phyloP scores from a whole-genome alignment of 2,888 invertebrate genomes.

The Drosophila paranaensis region DNA sequence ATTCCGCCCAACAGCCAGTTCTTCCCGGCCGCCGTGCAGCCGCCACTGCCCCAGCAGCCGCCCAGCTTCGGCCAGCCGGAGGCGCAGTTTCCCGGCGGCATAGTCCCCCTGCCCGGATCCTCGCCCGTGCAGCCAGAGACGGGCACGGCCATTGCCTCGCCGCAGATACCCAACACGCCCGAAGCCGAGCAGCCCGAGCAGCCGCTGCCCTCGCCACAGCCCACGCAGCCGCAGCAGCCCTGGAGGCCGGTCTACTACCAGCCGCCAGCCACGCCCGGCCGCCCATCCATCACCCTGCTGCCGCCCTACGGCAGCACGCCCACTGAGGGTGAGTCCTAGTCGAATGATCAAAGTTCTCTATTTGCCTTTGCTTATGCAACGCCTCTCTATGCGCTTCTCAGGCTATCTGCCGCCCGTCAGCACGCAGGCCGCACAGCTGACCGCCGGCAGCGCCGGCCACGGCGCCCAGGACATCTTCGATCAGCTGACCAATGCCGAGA shows the following conservation, averaged over 20 bases:
- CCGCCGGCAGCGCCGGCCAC: conserved; percentile 35
- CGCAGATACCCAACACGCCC: conserved; percentile 75
- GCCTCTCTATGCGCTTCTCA: conserved; percentile 28
- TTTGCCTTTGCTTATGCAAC: not conserved
- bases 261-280: conserved; percentile 61
- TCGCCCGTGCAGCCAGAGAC: conserved; percentile 63
- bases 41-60: conserved; percentile 75
- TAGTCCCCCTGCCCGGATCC: conserved; percentile 71
- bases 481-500: conserved; percentile 77
- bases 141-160: conserved; percentile 81
- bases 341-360: not conserved
- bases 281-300: conserved; percentile 79
- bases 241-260: conserved; percentile 77
- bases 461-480: conserved; percentile 70
- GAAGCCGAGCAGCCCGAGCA: conserved; percentile 59
- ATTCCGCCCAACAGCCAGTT: conserved; percentile 55
- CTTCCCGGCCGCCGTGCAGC: conserved; percentile 75
- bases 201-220: conserved; percentile 53
- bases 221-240: conserved; percentile 64
- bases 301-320: conserved; percentile 79
- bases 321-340: conserved; percentile 66
- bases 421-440: conserved; percentile 47
- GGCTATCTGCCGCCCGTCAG: conserved; percentile 78
- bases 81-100: conserved; percentile 73
- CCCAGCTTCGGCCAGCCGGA: conserved; percentile 74